Percentiles rank a stretch among this genome's conserved stretches.
Evolutionary conservation across 2,888 invertebrate genomes (phyloP).

Genomic region (Parasteatoda lunata): DNA sequence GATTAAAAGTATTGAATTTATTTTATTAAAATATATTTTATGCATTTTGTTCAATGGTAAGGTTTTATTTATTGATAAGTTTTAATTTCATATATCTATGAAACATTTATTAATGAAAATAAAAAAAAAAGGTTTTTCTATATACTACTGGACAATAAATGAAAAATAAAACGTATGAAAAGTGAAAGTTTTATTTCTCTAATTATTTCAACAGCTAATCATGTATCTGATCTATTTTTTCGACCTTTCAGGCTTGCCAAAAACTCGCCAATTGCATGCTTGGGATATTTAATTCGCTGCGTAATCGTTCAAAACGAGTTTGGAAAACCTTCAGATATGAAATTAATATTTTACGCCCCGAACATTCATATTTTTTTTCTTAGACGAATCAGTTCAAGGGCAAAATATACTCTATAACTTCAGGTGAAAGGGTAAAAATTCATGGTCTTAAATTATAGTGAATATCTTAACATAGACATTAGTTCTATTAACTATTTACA

Average conservation of each 20-base stretch:
- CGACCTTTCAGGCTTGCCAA: slow-evolving; percentile 3
- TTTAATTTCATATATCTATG: too few relatives aligned
- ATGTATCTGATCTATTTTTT: slow-evolving; percentile 8
- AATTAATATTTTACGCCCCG: slow-evolving; percentile 12
- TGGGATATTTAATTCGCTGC: slow-evolving; percentile 18
- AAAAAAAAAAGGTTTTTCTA: background rate
- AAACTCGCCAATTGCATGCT: background rate
- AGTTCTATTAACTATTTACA: too few relatives aligned
- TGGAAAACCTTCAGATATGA: slow-evolving; percentile 31
- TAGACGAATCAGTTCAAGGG: slow-evolving; percentile 39
- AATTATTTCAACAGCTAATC: background rate
- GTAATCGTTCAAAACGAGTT: slow-evolving; percentile 30
- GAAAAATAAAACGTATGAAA: background rate
- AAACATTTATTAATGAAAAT: too few relatives aligned
- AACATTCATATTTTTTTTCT: background rate
- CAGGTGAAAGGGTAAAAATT: too few relatives aligned
- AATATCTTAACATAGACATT: too few relatives aligned
- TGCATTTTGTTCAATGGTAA: too few relatives aligned
- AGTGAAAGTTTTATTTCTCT: background rate
- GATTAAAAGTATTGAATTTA: too few relatives aligned
- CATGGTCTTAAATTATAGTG: too few relatives aligned
- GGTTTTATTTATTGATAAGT: too few relatives aligned
- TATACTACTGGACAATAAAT: background rate
- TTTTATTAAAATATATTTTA: too few relatives aligned
- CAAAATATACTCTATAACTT: background rate